phyloP scores from a whole-genome alignment of 2,797 vertebrate genomes.

The Falco berigora region DNA sequence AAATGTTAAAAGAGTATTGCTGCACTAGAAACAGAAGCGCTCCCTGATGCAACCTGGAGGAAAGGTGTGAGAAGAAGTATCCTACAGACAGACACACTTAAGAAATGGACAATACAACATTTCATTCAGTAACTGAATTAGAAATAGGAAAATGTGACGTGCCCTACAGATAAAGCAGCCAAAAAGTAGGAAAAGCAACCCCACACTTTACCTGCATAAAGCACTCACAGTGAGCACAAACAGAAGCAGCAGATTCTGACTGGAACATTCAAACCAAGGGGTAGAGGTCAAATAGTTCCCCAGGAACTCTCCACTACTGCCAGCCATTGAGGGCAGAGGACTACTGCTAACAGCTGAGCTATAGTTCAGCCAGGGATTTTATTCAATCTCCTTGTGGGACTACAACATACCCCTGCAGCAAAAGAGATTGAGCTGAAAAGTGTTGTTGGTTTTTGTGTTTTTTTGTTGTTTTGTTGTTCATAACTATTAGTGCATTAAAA shows the following conservation, averaged over 20 bases:
- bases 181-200: conserved; percentile 56
- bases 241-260: conserved; percentile 65
- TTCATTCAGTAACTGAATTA: conserved; percentile 19
- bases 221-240: conserved; percentile 65
- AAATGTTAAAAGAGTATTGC: background rate
- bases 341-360: conserved; percentile 66
- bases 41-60: background rate
- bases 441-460: background rate
- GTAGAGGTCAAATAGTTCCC: conserved; percentile 57
- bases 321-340: conserved; percentile 58
- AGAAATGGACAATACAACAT: background rate
- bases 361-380: conserved; percentile 59
- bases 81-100: conserved; percentile 25
- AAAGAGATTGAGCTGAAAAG: conserved; percentile 63
- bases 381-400: conserved; percentile 61
- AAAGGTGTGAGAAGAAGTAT: background rate
- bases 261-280: conserved; percentile 61
- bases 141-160: conserved; percentile 24
- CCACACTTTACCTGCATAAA: conserved; percentile 64
- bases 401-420: conserved; percentile 64
- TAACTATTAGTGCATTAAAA: conserved; percentile 20
- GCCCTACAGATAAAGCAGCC: conserved; percentile 45
- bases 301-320: conserved; percentile 64
- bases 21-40: background rate
- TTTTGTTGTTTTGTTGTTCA: conserved; percentile 4